Percentiles rank a stretch among this genome's conserved stretches.
phyloP scores from a whole-genome alignment of 1,140 invertebrate genomes.

The Ephestia elutella region DNA sequence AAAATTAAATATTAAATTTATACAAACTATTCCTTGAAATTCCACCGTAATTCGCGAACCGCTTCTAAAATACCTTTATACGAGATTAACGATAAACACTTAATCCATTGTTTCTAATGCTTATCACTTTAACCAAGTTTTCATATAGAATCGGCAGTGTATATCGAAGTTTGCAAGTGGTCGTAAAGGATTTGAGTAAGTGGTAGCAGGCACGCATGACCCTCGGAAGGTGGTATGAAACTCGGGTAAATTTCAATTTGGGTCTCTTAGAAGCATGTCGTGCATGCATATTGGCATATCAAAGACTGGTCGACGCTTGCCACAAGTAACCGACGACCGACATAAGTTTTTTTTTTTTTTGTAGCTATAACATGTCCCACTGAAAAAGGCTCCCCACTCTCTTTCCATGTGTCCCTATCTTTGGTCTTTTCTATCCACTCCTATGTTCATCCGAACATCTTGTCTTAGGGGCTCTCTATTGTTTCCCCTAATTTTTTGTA shows the following conservation, averaged over 20 bases:
- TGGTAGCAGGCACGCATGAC: conserved; percentile 4
- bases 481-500: no score
- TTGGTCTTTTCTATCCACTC: no score
- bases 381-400: no score
- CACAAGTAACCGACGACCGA: conserved; percentile 9
- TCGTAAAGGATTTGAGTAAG: not conserved
- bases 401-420: no score
- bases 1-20: conserved; percentile 8
- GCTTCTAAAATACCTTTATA: not conserved
- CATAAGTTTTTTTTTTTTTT: no score
- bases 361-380: no score
- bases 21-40: not conserved
- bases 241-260: conserved; percentile 38
- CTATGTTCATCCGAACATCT: no score
- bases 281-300: conserved; percentile 35
- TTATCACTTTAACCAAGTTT: not conserved
- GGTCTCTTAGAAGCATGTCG: conserved; percentile 26
- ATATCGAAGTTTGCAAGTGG: not conserved
- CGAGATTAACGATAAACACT: no score
- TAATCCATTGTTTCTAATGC: no score
- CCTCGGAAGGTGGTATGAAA: conserved; percentile 16
- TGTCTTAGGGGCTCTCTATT: no score
- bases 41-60: not conserved
- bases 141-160: not conserved
- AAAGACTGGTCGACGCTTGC: conserved; percentile 22